Conservation (phyloP, 2,888 invertebrate genomes). For the Lasioglossum calceatum region DNA sequence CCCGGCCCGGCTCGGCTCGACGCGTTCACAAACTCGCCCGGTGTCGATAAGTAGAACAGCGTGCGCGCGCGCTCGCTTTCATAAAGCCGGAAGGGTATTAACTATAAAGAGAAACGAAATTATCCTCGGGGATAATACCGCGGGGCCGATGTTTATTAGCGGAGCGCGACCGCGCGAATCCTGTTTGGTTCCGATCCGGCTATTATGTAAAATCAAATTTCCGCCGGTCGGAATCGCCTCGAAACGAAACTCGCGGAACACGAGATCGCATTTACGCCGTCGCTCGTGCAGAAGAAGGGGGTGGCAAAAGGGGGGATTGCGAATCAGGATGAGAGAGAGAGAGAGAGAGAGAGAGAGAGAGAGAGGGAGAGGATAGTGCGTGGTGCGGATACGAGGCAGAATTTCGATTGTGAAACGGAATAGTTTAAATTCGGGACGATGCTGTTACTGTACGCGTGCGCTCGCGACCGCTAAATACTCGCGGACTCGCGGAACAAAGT, state of each 20-base stretch:
- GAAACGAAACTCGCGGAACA: conserved; percentile 60
- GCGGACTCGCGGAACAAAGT: conserved; percentile 58
- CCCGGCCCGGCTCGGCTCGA: not conserved
- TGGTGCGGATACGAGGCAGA: conserved; percentile 36
- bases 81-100: conserved; percentile 11
- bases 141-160: conserved; percentile 1
- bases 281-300: conserved; percentile 10
- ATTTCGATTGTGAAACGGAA: conserved; percentile 66
- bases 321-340: not conserved
- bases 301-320: not conserved
- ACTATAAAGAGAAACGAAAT: conserved; percentile 13
- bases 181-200: conserved; percentile 11
- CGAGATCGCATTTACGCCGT: conserved; percentile 63
- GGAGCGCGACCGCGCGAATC: not conserved
- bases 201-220: conserved; percentile 58
- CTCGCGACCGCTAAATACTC: conserved; percentile 55
- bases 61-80: not conserved
- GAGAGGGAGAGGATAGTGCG: not conserved
- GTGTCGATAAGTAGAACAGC: conserved; percentile 8
- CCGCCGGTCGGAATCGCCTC: conserved; percentile 55
- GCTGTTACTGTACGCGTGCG: conserved; percentile 42
- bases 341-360: not conserved
- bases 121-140: not conserved
- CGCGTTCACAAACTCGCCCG: not conserved
- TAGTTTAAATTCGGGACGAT: conserved; percentile 58